Base-by-base conservation (phyloP, 2,888 invertebrate species). In the Ophion slaviceki region DNA sequence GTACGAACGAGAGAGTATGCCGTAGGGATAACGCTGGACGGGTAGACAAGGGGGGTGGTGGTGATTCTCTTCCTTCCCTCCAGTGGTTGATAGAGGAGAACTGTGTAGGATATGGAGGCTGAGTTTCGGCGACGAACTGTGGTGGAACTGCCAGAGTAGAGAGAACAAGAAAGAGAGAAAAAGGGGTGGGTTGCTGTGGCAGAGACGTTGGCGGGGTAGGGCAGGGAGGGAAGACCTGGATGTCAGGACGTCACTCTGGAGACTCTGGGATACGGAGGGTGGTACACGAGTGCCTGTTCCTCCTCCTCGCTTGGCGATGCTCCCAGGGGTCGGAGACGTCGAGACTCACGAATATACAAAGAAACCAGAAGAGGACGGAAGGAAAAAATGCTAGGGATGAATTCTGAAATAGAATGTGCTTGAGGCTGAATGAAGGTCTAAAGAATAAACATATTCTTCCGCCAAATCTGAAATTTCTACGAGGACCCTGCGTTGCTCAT, bases 221-320 rank as follows among this genome's bases (percentile, higher is more conserved):
- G 71, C 70, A 62, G 76, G 84, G 81, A 79, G 62, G 70, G 80
- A 80, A 71, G 75, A 86, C 83, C 88, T 89, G 89, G 89, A 91
- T 91, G 91, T 92, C 91, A 92, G 91, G 88, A 92, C 91, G 92
- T 91, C 91, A 92, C 92, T 91, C 90, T 91, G 90, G 89, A 89
- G 87, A 88, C 90, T 90, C 89, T 64, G 88, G 90, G 89, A 91
- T 90, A 89, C 89, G 91, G 91, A 91, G 92, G 90, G 90, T 91
- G 91, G 90, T 91, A 91, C 90, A 90, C 90, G 88, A 91, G 90
- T 90, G 89, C 90, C 89, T 68, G 20, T 57, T 79, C 45, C 68
- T n/a, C 53, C 70, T 62, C 71, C 61, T 61, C n/a, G 61, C 72
- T 78, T 70, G 77, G 86, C 80, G 89, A 83, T 91, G 88, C 90